A percentile compares a stretch with the other conserved stretches of the same genome.
Evolutionary conservation across 35 echinoderm and acorn worm genomes (phyloP).

Genomic region (Lytechinus pictus): DNA sequence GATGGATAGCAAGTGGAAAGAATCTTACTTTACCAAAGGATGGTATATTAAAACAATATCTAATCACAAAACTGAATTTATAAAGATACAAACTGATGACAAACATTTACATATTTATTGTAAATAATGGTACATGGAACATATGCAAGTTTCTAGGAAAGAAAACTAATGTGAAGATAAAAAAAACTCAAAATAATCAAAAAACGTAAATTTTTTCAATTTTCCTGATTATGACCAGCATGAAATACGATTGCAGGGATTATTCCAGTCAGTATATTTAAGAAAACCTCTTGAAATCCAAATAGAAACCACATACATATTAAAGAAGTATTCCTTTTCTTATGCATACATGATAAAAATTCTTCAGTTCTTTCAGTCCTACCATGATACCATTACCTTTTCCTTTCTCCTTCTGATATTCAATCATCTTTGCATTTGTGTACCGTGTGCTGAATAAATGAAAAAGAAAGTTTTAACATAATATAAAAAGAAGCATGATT

Average conservation of each 20-base stretch:
- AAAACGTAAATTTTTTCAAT: background rate
- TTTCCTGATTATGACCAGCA: background rate
- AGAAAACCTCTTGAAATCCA: background rate
- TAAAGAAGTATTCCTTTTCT: background rate
- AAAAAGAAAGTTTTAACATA: background rate
- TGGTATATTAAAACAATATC: background rate
- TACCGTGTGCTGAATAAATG: constrained; percentile 81
- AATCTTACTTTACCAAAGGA: background rate
- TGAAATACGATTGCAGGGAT: background rate
- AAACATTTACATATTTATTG: background rate
- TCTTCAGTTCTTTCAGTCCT: background rate
- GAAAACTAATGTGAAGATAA: too few species aligned
- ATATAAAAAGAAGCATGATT: too few species aligned
- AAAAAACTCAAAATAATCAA: background rate
- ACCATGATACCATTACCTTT: constrained; percentile 61
- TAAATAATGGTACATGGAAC: background rate
- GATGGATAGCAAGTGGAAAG: background rate
- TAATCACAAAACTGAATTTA: background rate
- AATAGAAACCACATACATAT: background rate
- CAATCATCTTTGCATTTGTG: constrained; percentile 80
- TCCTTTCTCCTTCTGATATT: constrained; percentile 81
- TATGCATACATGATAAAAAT: background rate
- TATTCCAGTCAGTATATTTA: background rate
- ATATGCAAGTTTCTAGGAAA: too few species aligned
- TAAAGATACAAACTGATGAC: too few species aligned